Evolutionary conservation across 2,797 vertebrate species (phyloP).

Genomic region (Scolopax bukidnonensis): DNA sequence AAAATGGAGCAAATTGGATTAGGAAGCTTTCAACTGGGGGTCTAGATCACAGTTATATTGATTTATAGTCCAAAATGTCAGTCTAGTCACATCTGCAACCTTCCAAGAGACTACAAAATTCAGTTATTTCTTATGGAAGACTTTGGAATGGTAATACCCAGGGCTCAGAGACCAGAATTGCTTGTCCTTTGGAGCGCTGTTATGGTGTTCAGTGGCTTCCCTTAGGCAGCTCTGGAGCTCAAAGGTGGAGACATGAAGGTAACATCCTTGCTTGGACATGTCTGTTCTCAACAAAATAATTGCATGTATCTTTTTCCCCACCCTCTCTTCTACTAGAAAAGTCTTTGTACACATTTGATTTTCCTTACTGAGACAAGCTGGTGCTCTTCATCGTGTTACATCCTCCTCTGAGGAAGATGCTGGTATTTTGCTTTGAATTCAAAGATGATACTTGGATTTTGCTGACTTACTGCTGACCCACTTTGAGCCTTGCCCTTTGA

Average conservation of each 20-base stretch:
- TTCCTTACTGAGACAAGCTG: neutral
- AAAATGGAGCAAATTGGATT: neutral
- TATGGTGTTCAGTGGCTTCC: neutral
- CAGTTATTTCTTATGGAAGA: neutral
- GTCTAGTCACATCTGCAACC: neutral
- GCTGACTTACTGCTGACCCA: neutral
- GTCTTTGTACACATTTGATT: accelerated
- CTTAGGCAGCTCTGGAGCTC: neutral
- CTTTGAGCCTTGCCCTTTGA: neutral
- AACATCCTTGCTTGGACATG: accelerated
- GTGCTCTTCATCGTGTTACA: neutral
- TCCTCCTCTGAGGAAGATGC: neutral
- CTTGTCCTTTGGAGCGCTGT: neutral
- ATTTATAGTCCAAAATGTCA: neutral
- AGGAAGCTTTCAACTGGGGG: neutral
- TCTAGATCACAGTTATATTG: neutral
- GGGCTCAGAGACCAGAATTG: accelerated
- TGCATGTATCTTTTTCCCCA: neutral
- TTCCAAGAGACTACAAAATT: neutral
- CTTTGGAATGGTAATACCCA: neutral
- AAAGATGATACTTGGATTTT: accelerated
- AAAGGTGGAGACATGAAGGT: neutral
- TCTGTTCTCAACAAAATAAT: neutral
- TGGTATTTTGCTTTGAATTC: neutral
- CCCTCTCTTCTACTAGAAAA: neutral